A percentile compares a stretch with the other conserved stretches of the same genome.
Evolutionary conservation across 2,113 vertebrate species (phyloP).

Genomic region (Seriola quinqueradiata): DNA sequence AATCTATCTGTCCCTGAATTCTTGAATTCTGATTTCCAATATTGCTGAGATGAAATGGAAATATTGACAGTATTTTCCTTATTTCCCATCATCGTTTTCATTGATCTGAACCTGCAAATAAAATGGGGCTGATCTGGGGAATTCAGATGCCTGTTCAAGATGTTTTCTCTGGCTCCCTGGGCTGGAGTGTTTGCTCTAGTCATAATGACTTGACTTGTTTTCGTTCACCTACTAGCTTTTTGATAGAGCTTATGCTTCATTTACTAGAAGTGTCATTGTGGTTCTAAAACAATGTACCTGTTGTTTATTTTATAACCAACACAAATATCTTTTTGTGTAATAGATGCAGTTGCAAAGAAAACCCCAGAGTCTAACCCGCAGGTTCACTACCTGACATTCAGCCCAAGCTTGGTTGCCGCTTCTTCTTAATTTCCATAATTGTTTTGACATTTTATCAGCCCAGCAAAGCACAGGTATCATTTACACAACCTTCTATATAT

Average conservation of each 20-base stretch:
- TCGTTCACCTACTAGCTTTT: too few relatives aligned
- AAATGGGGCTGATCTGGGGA: too few relatives aligned
- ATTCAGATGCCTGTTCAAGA: too few relatives aligned
- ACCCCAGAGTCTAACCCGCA: background rate
- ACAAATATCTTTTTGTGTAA: background rate
- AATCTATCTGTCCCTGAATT: too few relatives aligned
- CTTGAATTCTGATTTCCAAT: too few relatives aligned
- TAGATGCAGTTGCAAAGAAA: background rate
- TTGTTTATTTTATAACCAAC: constrained; percentile 7
- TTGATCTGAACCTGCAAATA: too few relatives aligned
- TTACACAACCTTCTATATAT: background rate
- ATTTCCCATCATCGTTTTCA: too few relatives aligned
- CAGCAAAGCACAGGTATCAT: constrained; percentile 10
- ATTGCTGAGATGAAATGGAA: too few relatives aligned
- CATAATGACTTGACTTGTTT: too few relatives aligned
- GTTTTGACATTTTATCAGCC: constrained; percentile 55
- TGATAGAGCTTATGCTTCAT: too few relatives aligned
- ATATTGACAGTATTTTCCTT: too few relatives aligned
- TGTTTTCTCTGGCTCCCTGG: background rate
- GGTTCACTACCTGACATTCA: constrained; percentile 41
- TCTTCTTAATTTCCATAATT: constrained; percentile 37
- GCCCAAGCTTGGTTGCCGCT: background rate
- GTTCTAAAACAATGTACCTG: background rate
- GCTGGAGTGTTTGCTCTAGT: background rate
- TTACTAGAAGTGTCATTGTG: background rate